A percentile compares a stretch with the other conserved stretches of the same genome.
Evolutionary conservation across 1,140 invertebrate species (phyloP).

Genomic region (Anoplophora glabripennis): DNA sequence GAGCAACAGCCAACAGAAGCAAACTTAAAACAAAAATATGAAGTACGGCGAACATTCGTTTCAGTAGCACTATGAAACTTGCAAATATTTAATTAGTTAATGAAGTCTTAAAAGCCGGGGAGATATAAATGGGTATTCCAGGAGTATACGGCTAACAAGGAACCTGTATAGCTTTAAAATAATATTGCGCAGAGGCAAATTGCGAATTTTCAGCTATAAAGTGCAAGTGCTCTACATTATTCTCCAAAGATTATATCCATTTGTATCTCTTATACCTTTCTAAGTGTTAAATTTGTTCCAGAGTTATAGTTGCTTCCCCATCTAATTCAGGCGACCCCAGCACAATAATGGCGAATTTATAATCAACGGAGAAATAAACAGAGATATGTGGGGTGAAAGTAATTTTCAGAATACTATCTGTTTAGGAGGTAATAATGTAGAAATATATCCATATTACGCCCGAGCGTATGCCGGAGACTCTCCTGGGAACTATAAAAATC

Average conservation of each 20-base stretch:
- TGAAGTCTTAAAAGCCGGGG: too few species aligned
- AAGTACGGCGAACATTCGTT: too few species aligned
- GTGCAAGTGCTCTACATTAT: background rate
- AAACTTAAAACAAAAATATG: too few species aligned
- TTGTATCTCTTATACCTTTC: slow-evolving; percentile 4
- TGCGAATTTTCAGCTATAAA: background rate
- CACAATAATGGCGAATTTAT: slow-evolving; percentile 21
- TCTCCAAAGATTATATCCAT: slow-evolving; percentile 2
- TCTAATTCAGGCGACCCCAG: background rate
- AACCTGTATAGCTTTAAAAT: background rate
- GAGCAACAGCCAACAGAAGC: too few species aligned
- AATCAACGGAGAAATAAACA: slow-evolving; percentile 16
- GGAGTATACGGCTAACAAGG: background rate
- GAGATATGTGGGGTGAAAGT: slow-evolving; percentile 17
- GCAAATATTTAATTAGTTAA: too few species aligned
- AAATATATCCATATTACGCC: slow-evolving; percentile 26
- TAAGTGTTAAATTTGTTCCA: slow-evolving; percentile 4
- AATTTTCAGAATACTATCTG: slow-evolving; percentile 24
- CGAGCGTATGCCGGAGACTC: slow-evolving; percentile 22
- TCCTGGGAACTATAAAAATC: slow-evolving; percentile 25
- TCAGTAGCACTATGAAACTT: too few species aligned
- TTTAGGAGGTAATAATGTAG: slow-evolving; percentile 28
- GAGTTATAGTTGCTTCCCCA: slow-evolving; percentile 3
- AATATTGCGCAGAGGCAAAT: background rate
- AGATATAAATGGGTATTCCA: too few species aligned